Base-by-base conservation (phyloP, 2,888 invertebrate species). In the Orchesellides sinensis region DNA sequence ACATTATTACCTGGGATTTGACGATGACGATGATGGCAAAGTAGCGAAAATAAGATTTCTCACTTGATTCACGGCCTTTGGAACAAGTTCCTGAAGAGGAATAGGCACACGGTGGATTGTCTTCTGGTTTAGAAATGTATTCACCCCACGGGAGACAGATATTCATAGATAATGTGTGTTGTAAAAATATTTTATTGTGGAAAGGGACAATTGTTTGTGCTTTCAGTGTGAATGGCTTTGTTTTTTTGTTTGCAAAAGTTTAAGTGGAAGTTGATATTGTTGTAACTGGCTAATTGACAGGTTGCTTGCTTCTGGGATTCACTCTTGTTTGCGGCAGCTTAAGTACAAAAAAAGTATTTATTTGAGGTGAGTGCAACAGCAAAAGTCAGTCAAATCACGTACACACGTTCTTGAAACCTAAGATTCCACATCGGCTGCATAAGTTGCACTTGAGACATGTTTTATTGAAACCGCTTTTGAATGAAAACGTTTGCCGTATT, bases 1-100 rank as follows among this genome's bases (percentile, higher is more conserved):
- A 63, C n/a, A 21, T 63, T 59, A 45, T 73, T 73, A 59, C 61
- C 59, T 73, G 56, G 61, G 35, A 59, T 27, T 61, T 21, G 47
- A 10, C n/a, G 17, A 23, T 29, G 27, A 29, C 32, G 45, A 68
- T 21, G 21, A n/a, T 17, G 74, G 32, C 4, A 25, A 45, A 25
- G 65, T 54, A 52, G 23, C 25, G 23, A 1, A 25, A 12, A 49
- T 19, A 21, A 32, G 17, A 49, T 56, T 56, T 68, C 68, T 68
- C 45, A 40, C 66, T 45, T 32, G 74, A 65, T 65, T 75, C 63
- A 59, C 77, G 47, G 63, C 23, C 52, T 54, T 75, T 77, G 68
- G 77, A 77, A 77, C 77, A 68, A 77, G 77, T 77, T 77, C 65
- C 75, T 66, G 32, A 40, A 32, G 25, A 54, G 21, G 47, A 49